A percentile compares a stretch with the other conserved stretches of the same genome.
phyloP scores from a whole-genome alignment of 2,113 vertebrate species.

The Urocolius indicus region DNA sequence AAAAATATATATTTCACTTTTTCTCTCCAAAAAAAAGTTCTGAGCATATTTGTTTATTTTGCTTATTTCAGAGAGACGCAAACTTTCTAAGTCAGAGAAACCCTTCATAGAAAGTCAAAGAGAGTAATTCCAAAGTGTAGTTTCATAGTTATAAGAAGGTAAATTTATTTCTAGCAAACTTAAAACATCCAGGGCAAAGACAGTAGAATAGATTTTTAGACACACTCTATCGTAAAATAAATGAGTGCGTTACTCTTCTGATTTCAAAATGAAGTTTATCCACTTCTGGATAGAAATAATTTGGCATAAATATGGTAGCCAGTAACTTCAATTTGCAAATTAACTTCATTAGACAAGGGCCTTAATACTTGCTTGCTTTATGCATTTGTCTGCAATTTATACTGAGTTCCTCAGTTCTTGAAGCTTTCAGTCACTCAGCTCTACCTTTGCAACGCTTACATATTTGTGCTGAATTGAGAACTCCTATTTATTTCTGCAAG shows the following conservation, averaged over 20 bases:
- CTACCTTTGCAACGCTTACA: not conserved
- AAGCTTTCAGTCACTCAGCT: not conserved
- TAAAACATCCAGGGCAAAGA: not conserved
- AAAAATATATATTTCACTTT: not conserved
- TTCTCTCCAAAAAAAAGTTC: not conserved
- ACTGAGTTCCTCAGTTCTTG: not conserved
- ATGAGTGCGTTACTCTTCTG: not conserved
- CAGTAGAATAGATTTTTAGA: not conserved
- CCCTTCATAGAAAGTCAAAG: not conserved
- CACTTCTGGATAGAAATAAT: not conserved
- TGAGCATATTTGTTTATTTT: not conserved
- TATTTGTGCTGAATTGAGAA: not conserved
- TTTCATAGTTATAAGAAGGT: not conserved
- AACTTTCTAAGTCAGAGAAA: not conserved
- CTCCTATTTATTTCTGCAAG: not conserved
- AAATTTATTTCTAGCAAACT: not conserved
- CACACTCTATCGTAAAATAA: not conserved
- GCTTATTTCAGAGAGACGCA: not conserved
- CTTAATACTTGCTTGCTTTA: not conserved
- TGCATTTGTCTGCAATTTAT: not conserved
- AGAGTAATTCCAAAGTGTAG: not conserved
- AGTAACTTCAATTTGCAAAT: not conserved
- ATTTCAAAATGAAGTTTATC: not conserved
- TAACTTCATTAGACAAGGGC: not conserved
- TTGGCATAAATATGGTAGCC: not conserved